Percentiles rank a stretch among this genome's conserved stretches.
Evolutionary conservation across 2,797 vertebrate genomes (phyloP).

Genomic region (Pseudochirops corinnae): DNA sequence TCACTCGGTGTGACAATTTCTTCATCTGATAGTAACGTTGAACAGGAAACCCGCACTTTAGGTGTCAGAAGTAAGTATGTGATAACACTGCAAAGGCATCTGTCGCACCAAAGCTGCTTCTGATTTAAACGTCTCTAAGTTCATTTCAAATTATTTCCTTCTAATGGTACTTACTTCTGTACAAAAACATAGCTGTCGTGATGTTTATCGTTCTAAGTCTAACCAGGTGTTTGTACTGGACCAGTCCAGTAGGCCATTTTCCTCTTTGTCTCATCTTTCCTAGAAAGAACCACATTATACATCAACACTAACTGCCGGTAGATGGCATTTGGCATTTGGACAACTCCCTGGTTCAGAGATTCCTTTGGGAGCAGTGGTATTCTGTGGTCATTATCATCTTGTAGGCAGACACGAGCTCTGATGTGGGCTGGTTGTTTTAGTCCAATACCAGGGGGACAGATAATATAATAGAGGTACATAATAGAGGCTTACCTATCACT

Average conservation of each 20-base stretch:
- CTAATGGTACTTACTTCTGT: constrained; percentile 34
- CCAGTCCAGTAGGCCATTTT: constrained; percentile 59
- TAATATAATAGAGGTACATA: neutral
- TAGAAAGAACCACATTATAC: constrained; percentile 56
- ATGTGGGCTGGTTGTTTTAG: neutral
- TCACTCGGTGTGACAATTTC: constrained; percentile 5
- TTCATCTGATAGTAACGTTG: constrained; percentile 26
- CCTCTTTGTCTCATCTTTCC: constrained; percentile 46
- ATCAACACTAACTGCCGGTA: fast-evolving
- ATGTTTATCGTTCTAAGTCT: constrained; percentile 70
- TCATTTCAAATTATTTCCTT: constrained; percentile 59
- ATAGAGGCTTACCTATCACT: neutral
- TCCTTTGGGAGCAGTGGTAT: constrained; percentile 18
- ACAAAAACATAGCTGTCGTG: constrained; percentile 49
- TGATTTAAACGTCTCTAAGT: constrained; percentile 44
- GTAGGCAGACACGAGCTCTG: constrained; percentile 27
- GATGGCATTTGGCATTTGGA: constrained; percentile 5
- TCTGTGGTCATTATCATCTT: constrained; percentile 18
- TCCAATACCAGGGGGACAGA: neutral
- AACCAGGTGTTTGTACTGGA: constrained; percentile 64
- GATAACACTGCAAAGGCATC: constrained; percentile 55
- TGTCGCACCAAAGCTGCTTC: constrained; percentile 64
- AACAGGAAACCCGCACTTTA: constrained; percentile 25
- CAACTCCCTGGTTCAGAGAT: constrained; percentile 58
- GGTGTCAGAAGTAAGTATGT: constrained; percentile 45